These are phyloP conservation scores for Clusia tigrina DNA, from an alignment of 2,888 invertebrate species.

Conservation along the genomic window DNA sequence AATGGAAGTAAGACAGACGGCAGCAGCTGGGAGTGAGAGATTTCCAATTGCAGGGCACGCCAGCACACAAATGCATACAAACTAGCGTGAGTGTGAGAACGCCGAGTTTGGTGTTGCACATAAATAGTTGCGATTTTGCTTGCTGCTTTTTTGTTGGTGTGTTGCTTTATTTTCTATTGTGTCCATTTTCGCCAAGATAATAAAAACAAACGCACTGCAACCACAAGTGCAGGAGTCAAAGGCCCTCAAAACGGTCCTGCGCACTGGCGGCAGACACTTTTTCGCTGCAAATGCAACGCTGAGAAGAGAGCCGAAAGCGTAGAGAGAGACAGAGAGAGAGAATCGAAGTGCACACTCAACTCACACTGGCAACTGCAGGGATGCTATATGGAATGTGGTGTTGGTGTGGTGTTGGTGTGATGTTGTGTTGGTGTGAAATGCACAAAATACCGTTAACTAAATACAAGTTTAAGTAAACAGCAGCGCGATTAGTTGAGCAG, in stretches of 20 bases:
- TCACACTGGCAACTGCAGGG: neutral
- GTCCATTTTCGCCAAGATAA: neutral
- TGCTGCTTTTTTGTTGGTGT: neutral
- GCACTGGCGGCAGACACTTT: conserved; percentile 30
- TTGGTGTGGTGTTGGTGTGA: neutral
- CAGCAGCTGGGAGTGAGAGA: conserved; percentile 27
- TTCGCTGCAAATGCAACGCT: conserved; percentile 30
- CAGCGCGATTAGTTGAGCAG: neutral
- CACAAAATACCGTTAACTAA: neutral
- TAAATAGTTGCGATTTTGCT: neutral
- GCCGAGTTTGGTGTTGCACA: neutral
- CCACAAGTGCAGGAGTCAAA: conserved; percentile 36
- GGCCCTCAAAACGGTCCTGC: conserved; percentile 35
- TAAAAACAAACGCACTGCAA: conserved; percentile 28
- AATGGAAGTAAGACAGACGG: too few relatives aligned
- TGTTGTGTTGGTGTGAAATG: too few relatives aligned
- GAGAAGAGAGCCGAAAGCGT: conserved; percentile 31
- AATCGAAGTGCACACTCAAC: conserved; percentile 25
- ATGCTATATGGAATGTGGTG: neutral
- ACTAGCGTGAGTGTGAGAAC: neutral
- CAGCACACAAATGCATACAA: too few relatives aligned
- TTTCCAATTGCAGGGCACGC: conserved; percentile 48
- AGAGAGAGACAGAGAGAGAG: conserved; percentile 25
- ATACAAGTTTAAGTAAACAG: neutral
- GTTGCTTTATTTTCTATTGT: neutral